Conservation (phyloP, 2,888 invertebrate genomes). For the Nephrotoma guestfalica region DNA sequence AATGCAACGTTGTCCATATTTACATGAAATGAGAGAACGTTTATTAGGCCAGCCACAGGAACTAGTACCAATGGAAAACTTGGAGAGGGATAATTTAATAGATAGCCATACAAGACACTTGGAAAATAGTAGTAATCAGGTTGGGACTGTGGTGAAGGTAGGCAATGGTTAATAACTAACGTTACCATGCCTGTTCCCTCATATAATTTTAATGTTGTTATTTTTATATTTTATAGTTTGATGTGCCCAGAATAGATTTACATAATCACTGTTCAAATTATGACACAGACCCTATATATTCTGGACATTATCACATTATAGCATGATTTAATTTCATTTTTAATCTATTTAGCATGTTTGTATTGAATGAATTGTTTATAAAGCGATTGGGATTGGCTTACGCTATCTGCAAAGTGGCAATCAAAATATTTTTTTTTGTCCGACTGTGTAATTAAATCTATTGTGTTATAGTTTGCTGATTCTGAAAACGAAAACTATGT, state of each 20-base stretch:
- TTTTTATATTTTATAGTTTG: neutral
- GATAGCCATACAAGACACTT: conserved; percentile 27
- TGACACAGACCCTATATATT: neutral
- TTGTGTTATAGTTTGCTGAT: neutral
- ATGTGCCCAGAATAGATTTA: neutral
- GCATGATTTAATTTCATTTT: neutral
- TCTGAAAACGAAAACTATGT: neutral
- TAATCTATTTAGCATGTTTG: neutral
- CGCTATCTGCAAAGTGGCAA: neutral
- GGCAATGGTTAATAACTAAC: conserved; percentile 28
- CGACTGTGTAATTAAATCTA: neutral
- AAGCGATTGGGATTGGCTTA: neutral
- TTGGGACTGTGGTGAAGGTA: conserved; percentile 83
- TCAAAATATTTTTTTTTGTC: neutral
- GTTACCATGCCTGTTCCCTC: neutral
- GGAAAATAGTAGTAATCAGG: conserved; percentile 48
- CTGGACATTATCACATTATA: neutral
- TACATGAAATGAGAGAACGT: conserved; percentile 89
- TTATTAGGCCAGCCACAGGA: conserved; percentile 59
- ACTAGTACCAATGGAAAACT: conserved; percentile 46
- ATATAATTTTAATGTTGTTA: neutral
- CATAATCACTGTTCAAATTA: neutral
- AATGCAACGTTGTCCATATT: conserved; percentile 64
- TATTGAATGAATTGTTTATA: neutral
- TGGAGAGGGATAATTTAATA: conserved; percentile 37